Conservation (phyloP, 1,140 invertebrate genomes). For the Trachymyrmex septentrionalis region DNA sequence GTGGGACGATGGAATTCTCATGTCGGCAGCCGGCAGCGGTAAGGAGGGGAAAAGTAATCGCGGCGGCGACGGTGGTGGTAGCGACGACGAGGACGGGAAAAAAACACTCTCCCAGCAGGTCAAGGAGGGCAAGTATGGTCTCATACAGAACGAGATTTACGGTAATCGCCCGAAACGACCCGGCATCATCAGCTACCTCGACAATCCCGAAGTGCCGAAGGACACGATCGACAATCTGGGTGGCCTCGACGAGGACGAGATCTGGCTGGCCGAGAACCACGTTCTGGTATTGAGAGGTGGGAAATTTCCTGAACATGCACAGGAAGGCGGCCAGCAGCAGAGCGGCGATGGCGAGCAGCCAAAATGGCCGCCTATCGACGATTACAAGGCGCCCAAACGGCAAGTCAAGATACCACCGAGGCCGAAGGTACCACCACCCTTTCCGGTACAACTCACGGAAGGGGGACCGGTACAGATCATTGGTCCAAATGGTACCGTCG, state of each 20-base stretch:
- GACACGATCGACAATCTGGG: slow-evolving; percentile 93
- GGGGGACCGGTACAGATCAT: slow-evolving; percentile 92
- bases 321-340: slow-evolving; percentile 46
- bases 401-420: slow-evolving; percentile 92
- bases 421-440: slow-evolving; percentile 94
- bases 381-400: slow-evolving; percentile 92
- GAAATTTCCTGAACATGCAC: slow-evolving; percentile 87
- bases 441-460: slow-evolving; percentile 94
- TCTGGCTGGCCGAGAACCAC: slow-evolving; percentile 96
- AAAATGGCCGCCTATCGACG: slow-evolving; percentile 93
- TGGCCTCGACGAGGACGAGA: slow-evolving; percentile 93
- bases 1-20: slow-evolving; percentile 89
- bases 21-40: slow-evolving; percentile 89
- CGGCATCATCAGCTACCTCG: slow-evolving; percentile 93
- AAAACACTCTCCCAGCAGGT: slow-evolving; percentile 95
- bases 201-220: slow-evolving; percentile 92
- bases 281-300: slow-evolving; percentile 94
- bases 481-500: slow-evolving; percentile 88
- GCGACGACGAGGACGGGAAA: slow-evolving; percentile 91
- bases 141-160: slow-evolving; percentile 95
- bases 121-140: slow-evolving; percentile 94
- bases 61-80: slow-evolving; percentile 67
- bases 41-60: slow-evolving; percentile 86
- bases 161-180: slow-evolving; percentile 89
- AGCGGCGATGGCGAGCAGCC: slow-evolving; percentile 83